Evolutionary conservation across 30 jellyfish, hydroid and myxozoan species (phyloP).

Genomic region (Catostylus mosaicus): DNA sequence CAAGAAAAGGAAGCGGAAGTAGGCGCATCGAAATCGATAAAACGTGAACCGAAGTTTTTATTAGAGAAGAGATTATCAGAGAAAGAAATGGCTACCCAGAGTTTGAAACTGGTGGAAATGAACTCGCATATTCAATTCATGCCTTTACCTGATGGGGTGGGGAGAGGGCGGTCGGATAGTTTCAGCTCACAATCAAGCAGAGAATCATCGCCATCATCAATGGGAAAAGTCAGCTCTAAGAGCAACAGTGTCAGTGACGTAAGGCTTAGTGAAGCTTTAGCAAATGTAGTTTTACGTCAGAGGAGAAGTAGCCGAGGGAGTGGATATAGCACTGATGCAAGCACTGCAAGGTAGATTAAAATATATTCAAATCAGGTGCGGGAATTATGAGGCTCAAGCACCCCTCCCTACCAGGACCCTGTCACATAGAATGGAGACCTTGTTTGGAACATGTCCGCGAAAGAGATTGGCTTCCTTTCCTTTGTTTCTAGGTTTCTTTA

Average conservation of each 20-base stretch:
- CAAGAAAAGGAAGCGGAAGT: slow-evolving; percentile 58
- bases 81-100: slow-evolving; percentile 36
- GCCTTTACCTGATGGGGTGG: slow-evolving; percentile 71
- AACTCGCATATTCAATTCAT: slow-evolving; percentile 62
- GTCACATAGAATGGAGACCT: no score
- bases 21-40: slow-evolving; percentile 28
- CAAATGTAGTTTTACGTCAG: slow-evolving; percentile 39
- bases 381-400: no score
- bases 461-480: no score
- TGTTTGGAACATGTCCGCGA: no score
- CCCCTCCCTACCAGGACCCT: no score
- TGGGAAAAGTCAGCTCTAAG: slow-evolving; percentile 54
- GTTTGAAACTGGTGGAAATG: slow-evolving; percentile 27
- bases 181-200: slow-evolving; percentile 74
- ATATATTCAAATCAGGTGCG: no score
- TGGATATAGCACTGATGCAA: slow-evolving; percentile 70
- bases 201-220: slow-evolving; percentile 74
- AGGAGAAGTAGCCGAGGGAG: slow-evolving; percentile 72
- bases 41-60: slow-evolving; percentile 65
- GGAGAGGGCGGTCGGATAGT: slow-evolving; percentile 86
- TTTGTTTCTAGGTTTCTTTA: no score
- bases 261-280: slow-evolving; percentile 33
- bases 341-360: slow-evolving; percentile 63
- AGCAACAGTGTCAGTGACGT: slow-evolving; percentile 74
- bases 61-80: slow-evolving; percentile 50